Conservation (phyloP, 2,797 vertebrate genomes). For the Neostethus bicornis region DNA sequence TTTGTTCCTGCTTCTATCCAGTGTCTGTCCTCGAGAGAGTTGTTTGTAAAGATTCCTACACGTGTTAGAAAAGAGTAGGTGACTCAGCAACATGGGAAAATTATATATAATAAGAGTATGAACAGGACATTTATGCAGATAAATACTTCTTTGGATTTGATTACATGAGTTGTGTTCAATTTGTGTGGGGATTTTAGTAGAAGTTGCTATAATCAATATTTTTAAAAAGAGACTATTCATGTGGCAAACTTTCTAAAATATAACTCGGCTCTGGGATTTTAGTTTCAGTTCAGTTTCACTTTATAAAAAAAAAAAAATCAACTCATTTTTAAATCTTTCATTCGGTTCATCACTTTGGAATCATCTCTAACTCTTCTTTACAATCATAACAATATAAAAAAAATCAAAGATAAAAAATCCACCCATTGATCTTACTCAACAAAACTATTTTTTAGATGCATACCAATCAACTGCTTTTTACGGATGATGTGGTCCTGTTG, state of each 20-base stretch:
- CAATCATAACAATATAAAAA: too few species aligned
- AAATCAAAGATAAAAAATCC: too few species aligned
- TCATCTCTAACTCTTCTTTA: not conserved
- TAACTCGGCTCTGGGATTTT: not conserved
- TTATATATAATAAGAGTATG: not conserved
- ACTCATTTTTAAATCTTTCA: not conserved
- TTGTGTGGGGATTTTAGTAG: not conserved
- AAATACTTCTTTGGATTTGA: not conserved
- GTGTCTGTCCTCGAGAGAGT: conserved; percentile 19
- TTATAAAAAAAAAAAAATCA: too few species aligned
- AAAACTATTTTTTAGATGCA: too few species aligned
- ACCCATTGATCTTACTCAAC: too few species aligned
- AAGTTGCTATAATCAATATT: not conserved
- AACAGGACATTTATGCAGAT: not conserved
- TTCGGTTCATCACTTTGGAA: too few species aligned
- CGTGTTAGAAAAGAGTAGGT: conserved; percentile 7
- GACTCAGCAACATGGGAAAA: conserved; percentile 7
- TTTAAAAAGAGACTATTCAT: not conserved
- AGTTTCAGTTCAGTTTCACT: not conserved
- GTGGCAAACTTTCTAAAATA: not conserved
- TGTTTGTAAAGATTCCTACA: conserved; percentile 6
- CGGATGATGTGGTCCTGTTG: too few species aligned
- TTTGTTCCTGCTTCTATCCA: conserved; percentile 33
- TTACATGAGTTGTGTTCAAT: not conserved
- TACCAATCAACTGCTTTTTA: too few species aligned